Evolutionary conservation across 2,888 invertebrate species (phyloP).

Genomic region (Drosophila subsilvestris): DNA sequence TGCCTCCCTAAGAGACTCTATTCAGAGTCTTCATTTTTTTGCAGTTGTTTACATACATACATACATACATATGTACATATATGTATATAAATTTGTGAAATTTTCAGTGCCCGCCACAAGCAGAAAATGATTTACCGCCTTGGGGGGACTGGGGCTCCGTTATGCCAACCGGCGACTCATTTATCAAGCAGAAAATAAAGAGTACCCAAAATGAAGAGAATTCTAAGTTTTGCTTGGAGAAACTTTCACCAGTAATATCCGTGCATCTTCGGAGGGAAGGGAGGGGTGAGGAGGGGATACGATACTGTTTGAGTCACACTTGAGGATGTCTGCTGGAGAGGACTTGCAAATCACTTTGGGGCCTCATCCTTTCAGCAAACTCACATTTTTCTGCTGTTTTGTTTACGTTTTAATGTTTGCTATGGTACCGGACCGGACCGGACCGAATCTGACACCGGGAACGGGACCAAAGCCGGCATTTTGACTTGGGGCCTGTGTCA

Average conservation of each 20-base stretch:
- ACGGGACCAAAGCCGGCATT: conserved; percentile 26
- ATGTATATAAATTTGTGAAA: conserved; percentile 44
- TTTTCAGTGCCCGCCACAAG: conserved; percentile 47
- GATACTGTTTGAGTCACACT: conserved; percentile 15
- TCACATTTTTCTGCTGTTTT: conserved; percentile 29
- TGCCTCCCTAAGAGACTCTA: too few species aligned
- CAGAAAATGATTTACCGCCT: conserved; percentile 62
- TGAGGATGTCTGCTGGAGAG: conserved; percentile 33
- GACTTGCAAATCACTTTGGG: conserved; percentile 28
- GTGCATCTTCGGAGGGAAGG: not conserved
- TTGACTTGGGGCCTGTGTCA: conserved; percentile 21
- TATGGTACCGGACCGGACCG: not conserved
- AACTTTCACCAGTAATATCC: conserved; percentile 29
- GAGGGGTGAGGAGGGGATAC: not conserved
- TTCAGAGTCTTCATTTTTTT: conserved; percentile 13
- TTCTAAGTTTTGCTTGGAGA: conserved; percentile 36
- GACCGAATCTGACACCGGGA: not conserved
- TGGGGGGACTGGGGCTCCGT: conserved; percentile 27
- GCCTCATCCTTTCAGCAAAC: conserved; percentile 11
- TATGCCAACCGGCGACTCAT: conserved; percentile 51
- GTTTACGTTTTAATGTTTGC: conserved; percentile 32
- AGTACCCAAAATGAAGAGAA: conserved; percentile 44
- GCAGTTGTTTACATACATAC: too few species aligned
- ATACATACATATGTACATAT: conserved; percentile 7
- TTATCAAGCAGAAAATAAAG: conserved; percentile 58